phyloP scores from a whole-genome alignment of 2,797 vertebrate genomes.

The Acanthurus leucopareius region DNA sequence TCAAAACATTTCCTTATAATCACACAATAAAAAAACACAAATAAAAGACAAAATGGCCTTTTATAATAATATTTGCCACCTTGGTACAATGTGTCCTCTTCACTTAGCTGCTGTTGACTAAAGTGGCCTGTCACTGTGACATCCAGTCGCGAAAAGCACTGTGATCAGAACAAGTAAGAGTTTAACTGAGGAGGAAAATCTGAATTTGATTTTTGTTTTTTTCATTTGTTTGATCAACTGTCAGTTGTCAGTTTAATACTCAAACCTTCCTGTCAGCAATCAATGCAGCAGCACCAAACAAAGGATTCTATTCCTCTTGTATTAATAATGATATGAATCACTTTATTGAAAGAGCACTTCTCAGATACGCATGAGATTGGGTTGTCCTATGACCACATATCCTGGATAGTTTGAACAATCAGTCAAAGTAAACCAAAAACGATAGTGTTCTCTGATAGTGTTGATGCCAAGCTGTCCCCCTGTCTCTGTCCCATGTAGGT shows the following conservation, averaged over 20 bases:
- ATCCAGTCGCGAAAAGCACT: constrained; percentile 41
- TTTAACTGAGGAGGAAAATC: neutral
- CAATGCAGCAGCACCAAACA: neutral
- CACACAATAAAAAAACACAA: neutral
- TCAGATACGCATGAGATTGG: neutral
- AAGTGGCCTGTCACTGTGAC: constrained; percentile 20
- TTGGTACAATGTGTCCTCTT: neutral
- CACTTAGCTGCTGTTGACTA: neutral
- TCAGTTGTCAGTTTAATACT: neutral
- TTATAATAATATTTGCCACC: neutral
- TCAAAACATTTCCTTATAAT: neutral
- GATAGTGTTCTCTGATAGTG: neutral
- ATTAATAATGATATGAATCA: neutral
- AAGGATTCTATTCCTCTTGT: neutral
- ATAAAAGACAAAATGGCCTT: neutral
- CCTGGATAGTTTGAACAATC: neutral
- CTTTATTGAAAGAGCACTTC: neutral
- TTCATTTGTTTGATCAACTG: neutral
- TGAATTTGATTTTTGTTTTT: neutral
- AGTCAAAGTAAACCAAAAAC: neutral
- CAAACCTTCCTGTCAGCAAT: constrained; percentile 9
- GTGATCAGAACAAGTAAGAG: neutral
- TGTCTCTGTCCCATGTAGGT: constrained; percentile 73
- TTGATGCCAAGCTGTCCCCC: neutral
- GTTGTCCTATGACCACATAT: neutral